Evolutionary conservation across 2,797 vertebrate species (phyloP), one percentile per base, ranked within the genome.

Genomic region (Mormyrops boulengeri): DNA sequence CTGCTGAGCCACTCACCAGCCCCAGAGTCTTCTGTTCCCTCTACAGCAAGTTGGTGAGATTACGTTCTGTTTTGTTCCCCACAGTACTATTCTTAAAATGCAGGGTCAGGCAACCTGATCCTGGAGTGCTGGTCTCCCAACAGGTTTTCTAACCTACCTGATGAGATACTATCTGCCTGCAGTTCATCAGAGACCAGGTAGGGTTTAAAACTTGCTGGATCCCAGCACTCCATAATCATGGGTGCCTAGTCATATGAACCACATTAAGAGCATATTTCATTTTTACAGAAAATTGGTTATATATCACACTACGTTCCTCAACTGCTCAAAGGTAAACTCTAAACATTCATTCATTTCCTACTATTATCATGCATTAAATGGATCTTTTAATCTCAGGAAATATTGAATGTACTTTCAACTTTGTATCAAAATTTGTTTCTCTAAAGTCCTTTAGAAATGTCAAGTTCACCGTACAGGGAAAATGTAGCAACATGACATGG

Each of bases 381-480:
- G 26, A 66, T 62, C 34, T 34, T 26, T 30, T 26, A 11, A 50
- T 73, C 30, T 84, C 17, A 41, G 26, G 49, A 66, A 62, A 17
- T n/a, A 66, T 19, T 41, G 47, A 14, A 87, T 30, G 49, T 86
- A 47, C 84, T 53, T 86, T 50, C 49, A 69, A 86, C 30, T 86
- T 85, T 66, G 62, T 38, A 52, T 86, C 89, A 50, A 66, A 62
- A 44, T 41, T 49, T 44, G 57, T 88, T 69, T 88, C 87, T 49
- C 57, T 38, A 41, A 88, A 49, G 55, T 62, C 55, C 57, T 88
- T 62, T 49, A 47, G 38, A 88, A 88, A 88, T 88, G 57, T 66
- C 57, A 62, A 66, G n/a, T 38, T 88, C 30, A 34, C 49, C 17
- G 49, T 47, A 80, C 41, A 90, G 22, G 14, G 41, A 69, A 89